Evolutionary conservation across 2,797 vertebrate species (phyloP), one percentile per base, ranked within the genome.

Genomic region (Darevskia mixta): DNA sequence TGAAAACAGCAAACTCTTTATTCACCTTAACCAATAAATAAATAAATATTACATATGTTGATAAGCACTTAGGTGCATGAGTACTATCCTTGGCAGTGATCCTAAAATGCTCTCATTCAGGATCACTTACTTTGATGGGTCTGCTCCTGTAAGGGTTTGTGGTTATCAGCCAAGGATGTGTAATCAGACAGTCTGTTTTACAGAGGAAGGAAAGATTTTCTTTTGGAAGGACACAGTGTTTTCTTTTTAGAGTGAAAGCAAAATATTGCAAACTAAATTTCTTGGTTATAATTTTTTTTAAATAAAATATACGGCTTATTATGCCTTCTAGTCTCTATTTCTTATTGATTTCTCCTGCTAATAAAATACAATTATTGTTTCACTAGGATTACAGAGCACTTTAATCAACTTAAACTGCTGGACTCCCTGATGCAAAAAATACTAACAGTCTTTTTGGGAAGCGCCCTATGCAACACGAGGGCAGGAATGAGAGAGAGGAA

Each of bases 1-100:
- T 83, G 77, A 92, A 88, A 90, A 73, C 45, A 82, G 61, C 5
- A 92, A 55, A 88, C 88, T 71, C 20, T 89, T 82, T 76, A 18
- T 58, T 90, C 49, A 7, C 17, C 17, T 84, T 49, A 75, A 75
- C 23, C 5, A 38, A 55, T 55, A 55, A 55, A 55, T 75, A 38
- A 8, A 75, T 13, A 75, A 75, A 29, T 88, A 0, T 0, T 23
- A 80, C 1, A 5, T 23, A 9, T 75, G 32, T 88, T 78, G 61
- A 38, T 15, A 35, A 61, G 20, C 72, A 85, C 27, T 55, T 73
- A 32, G 55, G 73, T 29, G 73, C 25, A 43, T 27, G 11, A 71
- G 66, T 55, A 29, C 32, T 29, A 66, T 38, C 32, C 8, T 35
- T 73, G 69, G n/a, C 69, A 84, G 45, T 38, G 32, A 84, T 84